Conservation (phyloP, 2,797 vertebrate species). For the Dipus sagitta region DNA sequence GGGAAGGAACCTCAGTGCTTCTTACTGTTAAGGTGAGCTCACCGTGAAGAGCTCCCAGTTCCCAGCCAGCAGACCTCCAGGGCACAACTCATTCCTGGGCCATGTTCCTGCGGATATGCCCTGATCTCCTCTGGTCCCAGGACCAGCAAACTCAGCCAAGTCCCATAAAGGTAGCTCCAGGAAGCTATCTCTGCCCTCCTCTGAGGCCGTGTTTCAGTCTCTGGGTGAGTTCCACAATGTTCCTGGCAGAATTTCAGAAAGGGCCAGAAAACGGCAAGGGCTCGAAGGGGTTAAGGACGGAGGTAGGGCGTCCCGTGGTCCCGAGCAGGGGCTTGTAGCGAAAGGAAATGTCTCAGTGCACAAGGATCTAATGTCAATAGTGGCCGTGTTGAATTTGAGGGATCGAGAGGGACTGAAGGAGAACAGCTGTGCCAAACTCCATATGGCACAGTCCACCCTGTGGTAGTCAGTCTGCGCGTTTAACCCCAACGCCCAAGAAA, state of each 20-base stretch:
- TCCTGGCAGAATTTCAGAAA: not conserved
- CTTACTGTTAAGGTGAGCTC: not conserved
- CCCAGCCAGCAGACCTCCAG: not conserved
- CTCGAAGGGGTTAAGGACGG: not conserved
- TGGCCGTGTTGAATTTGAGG: not conserved
- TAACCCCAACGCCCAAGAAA: not conserved
- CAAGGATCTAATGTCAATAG: not conserved
- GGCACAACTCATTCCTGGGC: not conserved
- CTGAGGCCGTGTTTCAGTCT: not conserved
- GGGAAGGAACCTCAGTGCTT: not conserved
- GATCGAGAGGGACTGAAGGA: not conserved
- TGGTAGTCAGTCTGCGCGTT: conserved; percentile 46
- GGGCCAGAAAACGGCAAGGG: not conserved
- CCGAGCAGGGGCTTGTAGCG: no score
- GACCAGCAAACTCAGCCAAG: conserved; percentile 11
- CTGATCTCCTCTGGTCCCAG: not conserved
- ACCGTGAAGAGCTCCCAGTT: not conserved
- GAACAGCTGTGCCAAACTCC: conserved; percentile 52
- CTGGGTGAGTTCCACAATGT: not conserved
- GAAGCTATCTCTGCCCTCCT: not conserved
- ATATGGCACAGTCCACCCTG: conserved; percentile 41
- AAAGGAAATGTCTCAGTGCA: not conserved
- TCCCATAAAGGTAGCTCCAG: not conserved
- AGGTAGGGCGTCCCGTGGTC: not conserved
- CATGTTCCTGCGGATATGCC: not conserved